Base-by-base conservation (phyloP, 2,888 invertebrate species). In the Drosophila testacea region DNA sequence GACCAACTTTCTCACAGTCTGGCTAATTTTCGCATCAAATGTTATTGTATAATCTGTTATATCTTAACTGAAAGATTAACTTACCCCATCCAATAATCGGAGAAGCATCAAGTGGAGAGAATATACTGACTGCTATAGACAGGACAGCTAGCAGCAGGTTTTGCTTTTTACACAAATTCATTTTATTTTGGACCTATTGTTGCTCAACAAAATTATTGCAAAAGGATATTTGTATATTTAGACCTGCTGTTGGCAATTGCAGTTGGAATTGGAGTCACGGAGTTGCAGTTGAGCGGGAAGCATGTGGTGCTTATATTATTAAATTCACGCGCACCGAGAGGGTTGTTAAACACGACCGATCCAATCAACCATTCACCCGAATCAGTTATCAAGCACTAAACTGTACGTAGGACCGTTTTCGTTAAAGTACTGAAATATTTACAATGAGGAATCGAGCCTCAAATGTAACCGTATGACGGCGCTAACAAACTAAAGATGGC, bases 1-100 rank as follows among this genome's bases (percentile, higher is more conserved):
- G 39, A n/a, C 42, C n/a, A 30, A n/a, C 39, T 62, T 48, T 68
- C 48, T 64, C 61, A 67, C 41, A 46, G 62, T 47, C 11, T 32
- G 44, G 50, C 9, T 30, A 42, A 41, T 51, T 60, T 9, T 62
- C 36, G 9, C 44, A 73, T 51, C 4, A 51, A 77, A 79, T 79
- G 68, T 72, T 56, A 77, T 78, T 79, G 68, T 72, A 59, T 79
- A 78, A 80, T 68, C 59, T 6, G 4, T 56, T 30, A 6, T 46
- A 41, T 10, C 34, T 13, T 3, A 41, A 22, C 36, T 39, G 28
- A 27, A 41, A 4, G 34, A 27, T 28, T 10, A 42, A 57, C 81
- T 83, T 86, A 83, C 83, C 83, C 83, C 83, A 83, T 27, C 74
- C 77, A n/a, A 74, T 60, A n/a, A 74, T 60, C 16, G 83, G 72